Evolutionary conservation across 2,113 vertebrate genomes (phyloP).

Genomic region (Chloropsis hardwickii): DNA sequence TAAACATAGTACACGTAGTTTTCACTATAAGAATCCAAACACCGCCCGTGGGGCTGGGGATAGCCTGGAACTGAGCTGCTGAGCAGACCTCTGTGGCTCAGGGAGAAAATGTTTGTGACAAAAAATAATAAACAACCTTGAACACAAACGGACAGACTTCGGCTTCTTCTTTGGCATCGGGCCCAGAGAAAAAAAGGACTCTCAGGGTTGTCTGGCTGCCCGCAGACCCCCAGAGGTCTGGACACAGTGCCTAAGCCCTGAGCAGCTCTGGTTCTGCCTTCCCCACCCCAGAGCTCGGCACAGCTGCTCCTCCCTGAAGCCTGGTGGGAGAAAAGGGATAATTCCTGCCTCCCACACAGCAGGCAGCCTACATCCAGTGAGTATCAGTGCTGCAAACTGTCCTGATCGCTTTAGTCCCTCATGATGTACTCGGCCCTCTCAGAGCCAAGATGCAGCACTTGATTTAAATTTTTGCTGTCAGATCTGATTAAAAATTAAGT

Average conservation of each 20-base stretch:
- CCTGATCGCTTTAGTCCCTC: conserved; percentile 30
- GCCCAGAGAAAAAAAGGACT: too few relatives aligned
- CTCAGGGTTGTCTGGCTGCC: too few relatives aligned
- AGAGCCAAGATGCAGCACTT: conserved; percentile 58
- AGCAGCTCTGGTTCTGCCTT: background rate
- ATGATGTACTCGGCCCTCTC: conserved; percentile 29
- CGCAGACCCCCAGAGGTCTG: too few relatives aligned
- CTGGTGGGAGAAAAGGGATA: conserved; percentile 46
- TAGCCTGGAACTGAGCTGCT: too few relatives aligned
- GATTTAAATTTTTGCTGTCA: conserved; percentile 77
- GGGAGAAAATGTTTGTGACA: too few relatives aligned
- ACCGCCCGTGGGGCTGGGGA: too few relatives aligned
- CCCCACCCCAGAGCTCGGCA: background rate
- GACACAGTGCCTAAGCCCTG: fast-evolving
- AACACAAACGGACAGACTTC: too few relatives aligned
- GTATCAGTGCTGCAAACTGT: conserved; percentile 52
- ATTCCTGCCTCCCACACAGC: conserved; percentile 56
- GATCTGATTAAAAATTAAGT: conserved; percentile 78
- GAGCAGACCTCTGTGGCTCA: too few relatives aligned
- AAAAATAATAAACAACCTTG: too few relatives aligned
- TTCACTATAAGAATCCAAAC: too few relatives aligned
- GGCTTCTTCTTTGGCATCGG: too few relatives aligned
- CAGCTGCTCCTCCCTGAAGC: conserved; percentile 14
- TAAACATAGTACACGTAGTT: too few relatives aligned
- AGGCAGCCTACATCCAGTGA: conserved; percentile 46